A percentile compares a stretch with the other conserved stretches of the same genome.
Evolutionary conservation across 2,888 invertebrate species (phyloP).

Genomic region (Oxytorus armatus): DNA sequence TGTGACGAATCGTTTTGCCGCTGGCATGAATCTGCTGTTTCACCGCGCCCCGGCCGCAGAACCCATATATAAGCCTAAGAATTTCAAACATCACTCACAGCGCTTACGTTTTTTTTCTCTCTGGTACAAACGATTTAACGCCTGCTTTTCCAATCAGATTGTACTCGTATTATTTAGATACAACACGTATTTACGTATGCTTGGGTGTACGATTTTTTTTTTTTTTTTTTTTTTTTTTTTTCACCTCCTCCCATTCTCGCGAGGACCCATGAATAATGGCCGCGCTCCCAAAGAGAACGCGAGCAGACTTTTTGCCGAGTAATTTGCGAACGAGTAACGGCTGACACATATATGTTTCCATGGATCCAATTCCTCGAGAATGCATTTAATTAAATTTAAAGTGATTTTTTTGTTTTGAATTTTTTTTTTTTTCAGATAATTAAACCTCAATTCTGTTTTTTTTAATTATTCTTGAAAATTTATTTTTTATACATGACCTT

Average conservation of each 20-base stretch:
- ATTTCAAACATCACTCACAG: constrained; percentile 28
- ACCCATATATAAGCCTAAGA: constrained; percentile 24
- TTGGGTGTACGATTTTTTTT: neutral
- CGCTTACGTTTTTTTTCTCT: constrained; percentile 23
- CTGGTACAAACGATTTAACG: constrained; percentile 15
- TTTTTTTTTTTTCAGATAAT: neutral
- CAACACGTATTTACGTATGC: constrained; percentile 26
- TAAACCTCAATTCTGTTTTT: too few relatives aligned
- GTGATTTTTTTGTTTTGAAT: too few relatives aligned
- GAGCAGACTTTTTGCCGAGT: neutral
- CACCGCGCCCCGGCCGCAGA: constrained; percentile 38
- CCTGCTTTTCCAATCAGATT: constrained; percentile 6
- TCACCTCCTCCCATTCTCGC: too few relatives aligned
- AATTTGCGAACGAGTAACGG: too few relatives aligned
- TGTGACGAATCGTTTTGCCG: constrained; percentile 51
- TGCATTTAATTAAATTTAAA: too few relatives aligned
- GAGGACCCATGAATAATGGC: neutral
- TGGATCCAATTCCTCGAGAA: neutral
- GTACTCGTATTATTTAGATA: constrained; percentile 20
- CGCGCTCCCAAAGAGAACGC: constrained; percentile 1
- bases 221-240: neutral
- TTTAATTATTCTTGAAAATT: too few relatives aligned
- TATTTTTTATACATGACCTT: too few relatives aligned
- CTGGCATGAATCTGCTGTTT: constrained; percentile 54
- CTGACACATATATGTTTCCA: too few relatives aligned